phyloP scores from a whole-genome alignment of 2,797 vertebrate genomes.

The Tympanoctomys barrerae region DNA sequence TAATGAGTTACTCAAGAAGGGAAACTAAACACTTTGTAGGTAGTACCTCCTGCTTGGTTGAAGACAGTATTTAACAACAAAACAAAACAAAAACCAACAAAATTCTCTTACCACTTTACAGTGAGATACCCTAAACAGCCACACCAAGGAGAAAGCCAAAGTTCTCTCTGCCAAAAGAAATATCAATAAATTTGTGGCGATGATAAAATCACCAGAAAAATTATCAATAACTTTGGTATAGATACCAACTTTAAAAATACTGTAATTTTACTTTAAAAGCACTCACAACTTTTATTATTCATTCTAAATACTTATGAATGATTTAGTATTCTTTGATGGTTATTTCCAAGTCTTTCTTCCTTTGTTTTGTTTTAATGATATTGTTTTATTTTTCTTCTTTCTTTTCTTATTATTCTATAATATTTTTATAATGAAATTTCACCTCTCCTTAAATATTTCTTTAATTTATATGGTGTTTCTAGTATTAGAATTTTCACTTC shows the following conservation, averaged over 20 bases:
- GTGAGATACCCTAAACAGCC: not conserved
- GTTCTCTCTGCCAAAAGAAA: not conserved
- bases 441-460: too few species aligned
- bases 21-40: not conserved
- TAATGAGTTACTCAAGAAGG: not conserved
- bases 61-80: not conserved
- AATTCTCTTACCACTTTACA: not conserved
- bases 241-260: not conserved
- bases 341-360: not conserved
- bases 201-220: not conserved
- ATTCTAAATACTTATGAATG: not conserved
- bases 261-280: not conserved
- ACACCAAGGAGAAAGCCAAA: too few species aligned
- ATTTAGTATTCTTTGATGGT: not conserved
- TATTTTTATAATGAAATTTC: not conserved
- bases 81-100: not conserved
- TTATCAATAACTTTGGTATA: too few species aligned
- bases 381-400: not conserved
- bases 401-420: not conserved
- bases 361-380: not conserved
- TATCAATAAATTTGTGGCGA: not conserved
- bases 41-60: not conserved
- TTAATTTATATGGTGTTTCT: not conserved
- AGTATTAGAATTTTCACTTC: not conserved
- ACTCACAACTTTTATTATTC: not conserved